Percentiles rank a stretch among this genome's conserved stretches.
These are phyloP conservation scores for Eupsittula cactorum DNA, from an alignment of 2,113 vertebrate species.

Conservation along the genomic window DNA sequence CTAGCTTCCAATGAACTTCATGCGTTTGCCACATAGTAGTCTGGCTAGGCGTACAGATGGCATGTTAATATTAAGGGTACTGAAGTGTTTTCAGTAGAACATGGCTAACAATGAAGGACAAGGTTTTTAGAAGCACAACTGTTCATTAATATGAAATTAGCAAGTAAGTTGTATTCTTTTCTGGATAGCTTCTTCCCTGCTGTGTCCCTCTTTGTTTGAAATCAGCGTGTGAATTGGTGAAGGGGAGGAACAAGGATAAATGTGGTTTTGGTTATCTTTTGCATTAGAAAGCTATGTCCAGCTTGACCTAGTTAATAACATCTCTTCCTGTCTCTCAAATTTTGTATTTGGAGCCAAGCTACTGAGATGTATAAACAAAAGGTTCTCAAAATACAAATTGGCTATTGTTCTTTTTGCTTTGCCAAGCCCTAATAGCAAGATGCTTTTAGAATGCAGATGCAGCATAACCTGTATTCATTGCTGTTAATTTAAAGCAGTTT, in stretches of 20 bases:
- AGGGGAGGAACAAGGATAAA: not conserved
- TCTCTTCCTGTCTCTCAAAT: not conserved
- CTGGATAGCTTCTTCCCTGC: not conserved
- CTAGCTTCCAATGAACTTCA: not conserved
- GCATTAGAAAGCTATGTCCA: not conserved
- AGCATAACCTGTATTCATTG: not conserved
- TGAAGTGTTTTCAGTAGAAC: not conserved
- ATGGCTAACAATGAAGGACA: not conserved
- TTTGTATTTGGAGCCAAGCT: not conserved
- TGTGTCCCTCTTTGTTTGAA: not conserved
- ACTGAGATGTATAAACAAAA: not conserved
- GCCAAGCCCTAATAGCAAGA: not conserved
- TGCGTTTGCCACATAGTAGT: not conserved
- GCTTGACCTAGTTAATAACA: constrained; percentile 5
- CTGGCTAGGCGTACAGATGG: not conserved
- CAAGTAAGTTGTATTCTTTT: not conserved
- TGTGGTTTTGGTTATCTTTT: not conserved
- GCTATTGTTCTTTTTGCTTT: not conserved
- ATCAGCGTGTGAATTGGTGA: not conserved
- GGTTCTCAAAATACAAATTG: not conserved
- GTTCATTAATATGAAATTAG: not conserved
- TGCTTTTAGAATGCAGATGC: not conserved
- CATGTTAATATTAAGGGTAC: not conserved
- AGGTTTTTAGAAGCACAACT: not conserved
- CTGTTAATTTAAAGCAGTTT: not conserved